Base-by-base conservation (phyloP, 2,888 invertebrate genomes). In the Lithophane semibrunnea region DNA sequence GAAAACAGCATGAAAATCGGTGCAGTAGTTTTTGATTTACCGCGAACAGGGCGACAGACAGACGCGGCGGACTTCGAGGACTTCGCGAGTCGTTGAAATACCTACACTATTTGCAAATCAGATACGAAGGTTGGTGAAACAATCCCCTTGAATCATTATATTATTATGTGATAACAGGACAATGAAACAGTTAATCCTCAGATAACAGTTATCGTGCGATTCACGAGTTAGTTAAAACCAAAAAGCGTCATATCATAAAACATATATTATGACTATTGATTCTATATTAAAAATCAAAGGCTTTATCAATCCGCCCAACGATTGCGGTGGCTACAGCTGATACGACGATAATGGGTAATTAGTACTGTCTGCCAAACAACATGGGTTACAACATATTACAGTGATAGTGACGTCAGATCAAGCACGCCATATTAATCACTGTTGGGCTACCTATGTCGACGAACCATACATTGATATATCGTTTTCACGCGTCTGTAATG, bases 371-470 rank as follows among this genome's bases (percentile, higher is more conserved):
- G 66, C 44, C 71, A 73, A 86, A 85, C 74, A 82, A 77, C 71
- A 67, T 49, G 77, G 56, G 68, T 74, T 65, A 77, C 58, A 24
- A 71, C 75, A 86, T 89, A 90, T 86, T 87, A 82, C 64, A 68
- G 42, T 44, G 87, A 83, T 86, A 86, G 74, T 87, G 84, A 83
- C 85, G 86, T 76, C 83, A 87, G 78, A 77, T 72, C 77, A 68
- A 47, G 58, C 74, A 70, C 76, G 75, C 65, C 73, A 79, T 82
- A 82, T 83, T 88, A 86, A 86, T 86, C 85, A 84, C 60, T 56
- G 70, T 63, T 74, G 24, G 61, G 73, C 52, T 76, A 61, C 60
- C 63, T 44, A 70, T 64, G 72, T 73, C 58, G 72, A 47, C 18
- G 12, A 60, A 44, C 37, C 56, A 68, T 70, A 60, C 56, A 18